Evolutionary conservation across 1,140 invertebrate species (phyloP), one percentile per base, ranked within the genome.

Genomic region (Habropoda laboriosa): DNA sequence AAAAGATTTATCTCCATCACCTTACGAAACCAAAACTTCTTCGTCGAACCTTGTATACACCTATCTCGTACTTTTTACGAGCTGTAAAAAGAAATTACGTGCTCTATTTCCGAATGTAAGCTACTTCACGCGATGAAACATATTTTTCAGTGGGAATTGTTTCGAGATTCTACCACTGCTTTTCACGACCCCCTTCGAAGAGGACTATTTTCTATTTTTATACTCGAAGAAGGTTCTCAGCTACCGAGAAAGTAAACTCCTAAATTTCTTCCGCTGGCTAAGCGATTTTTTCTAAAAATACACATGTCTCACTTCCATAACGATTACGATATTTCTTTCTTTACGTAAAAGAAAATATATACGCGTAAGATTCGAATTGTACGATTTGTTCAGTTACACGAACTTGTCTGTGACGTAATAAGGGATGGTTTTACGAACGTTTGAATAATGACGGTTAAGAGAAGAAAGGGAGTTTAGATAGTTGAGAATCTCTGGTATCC

Each of bases 131-230:
- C 16, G n/a, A 73, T 40, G 27, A 10, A 71, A 53, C n/a, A 55
- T 21, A 61, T 68, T 81, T 60, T 75, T 42, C 21, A 42, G n/a
- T n/a, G n/a, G 32, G 42, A 38, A 61, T 35, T 49, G 42, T 61
- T 73, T 74, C 40, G 55, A 27, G 16, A 24, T 40, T 30, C 38
- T 18, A 3, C 27, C 27, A n/a, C 35, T 27, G 57, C n/a, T n/a
- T n/a, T 38, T 63, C n/a, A 60, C 21, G 55, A 49, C 42, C 42
- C 57, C 30, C 42, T 21, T 47, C 32, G 32, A 82, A 66, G n/a
- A 51, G 63, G 66, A 64, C 30, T 53, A 79, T 63, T 30, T 49
- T 21, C 49, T 76, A 67, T 81, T 81, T 82, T 74, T 45, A 82
- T 24, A 38, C 12, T 6, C 1, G 30, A 38, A 49, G 45, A 38